Evolutionary conservation across 1,140 invertebrate species (phyloP), one percentile per base, ranked within the genome.

Genomic region (Eumaeus atala): DNA sequence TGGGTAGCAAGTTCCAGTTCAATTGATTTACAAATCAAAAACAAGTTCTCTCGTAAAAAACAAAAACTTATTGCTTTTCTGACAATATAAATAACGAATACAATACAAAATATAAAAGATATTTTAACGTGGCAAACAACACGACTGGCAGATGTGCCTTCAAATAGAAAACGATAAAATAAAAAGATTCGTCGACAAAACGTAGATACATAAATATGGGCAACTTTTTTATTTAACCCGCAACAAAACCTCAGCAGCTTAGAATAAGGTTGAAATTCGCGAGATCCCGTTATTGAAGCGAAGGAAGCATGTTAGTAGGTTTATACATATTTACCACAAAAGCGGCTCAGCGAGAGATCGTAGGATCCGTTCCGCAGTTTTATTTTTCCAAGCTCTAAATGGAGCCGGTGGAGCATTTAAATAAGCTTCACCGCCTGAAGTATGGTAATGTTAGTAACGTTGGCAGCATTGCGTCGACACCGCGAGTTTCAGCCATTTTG

Each of bases 361-460:
- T 75, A 70, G 77, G 80, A 84, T 83, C 83, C 73, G 74, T 81
- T 77, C 79, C 67, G 72, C 66, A 67, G 78, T 87, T 87, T 87
- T 84, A 84, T 87, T 87, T 87, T 87, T 81, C 80, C 84, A 84
- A 87, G 78, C 80, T 84, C 81, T 87, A 87, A 87, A 84, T 87
- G 84, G 84, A 87, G 84, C 84, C 84, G 79, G 84, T 87, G 79
- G 81, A 82, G 79, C 84, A 87, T 87, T 87, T 87, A 84, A 87
- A 87, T 87, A 87, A 87, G 79, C 81, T 76, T 74, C 84, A 70
- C 21, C 62, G 74, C 64, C 77, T 82, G 81, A 83, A 84, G 81
- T 82, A 87, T 86, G 83, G 84, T 87, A 87, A 87, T 87, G 79
- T 82, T 74, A 71, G 76, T 84, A 83, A 83, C 79, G 73, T 67